phyloP scores from a whole-genome alignment of 2,888 invertebrate genomes.

The Spodoptera littoralis region DNA sequence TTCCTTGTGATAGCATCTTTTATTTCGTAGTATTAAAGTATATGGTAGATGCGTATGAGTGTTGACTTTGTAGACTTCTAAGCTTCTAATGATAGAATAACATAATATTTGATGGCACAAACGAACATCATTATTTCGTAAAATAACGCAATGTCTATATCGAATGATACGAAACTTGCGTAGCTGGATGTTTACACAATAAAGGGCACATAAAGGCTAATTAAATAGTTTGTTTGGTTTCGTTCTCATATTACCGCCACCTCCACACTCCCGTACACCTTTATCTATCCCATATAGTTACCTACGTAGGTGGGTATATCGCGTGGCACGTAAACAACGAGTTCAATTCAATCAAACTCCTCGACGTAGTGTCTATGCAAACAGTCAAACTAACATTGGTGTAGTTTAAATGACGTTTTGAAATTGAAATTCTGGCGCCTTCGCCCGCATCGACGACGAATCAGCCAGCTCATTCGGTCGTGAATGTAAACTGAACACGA shows the following conservation, averaged over 20 bases:
- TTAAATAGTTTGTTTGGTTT: constrained; percentile 44
- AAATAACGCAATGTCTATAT: constrained; percentile 2
- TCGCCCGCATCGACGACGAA: constrained; percentile 53
- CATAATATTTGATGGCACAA: not conserved
- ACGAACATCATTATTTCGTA: not conserved
- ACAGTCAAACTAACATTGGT: constrained; percentile 73
- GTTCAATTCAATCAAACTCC: constrained; percentile 74
- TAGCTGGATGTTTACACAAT: constrained; percentile 30
- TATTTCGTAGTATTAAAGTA: constrained; percentile 4
- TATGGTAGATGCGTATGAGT: constrained; percentile 3
- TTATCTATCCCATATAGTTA: constrained; percentile 51
- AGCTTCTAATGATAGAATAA: constrained; percentile 6
- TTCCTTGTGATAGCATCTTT: constrained; percentile 19
- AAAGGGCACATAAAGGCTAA: constrained; percentile 33
- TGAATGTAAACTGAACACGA: constrained; percentile 58
- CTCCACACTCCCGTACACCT: constrained; percentile 48
- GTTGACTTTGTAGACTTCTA: constrained; percentile 4
- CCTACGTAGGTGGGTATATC: constrained; percentile 45
- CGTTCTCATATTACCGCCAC: constrained; percentile 45
- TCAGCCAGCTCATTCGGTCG: constrained; percentile 66
- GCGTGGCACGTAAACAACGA: constrained; percentile 68
- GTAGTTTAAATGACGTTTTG: constrained; percentile 74
- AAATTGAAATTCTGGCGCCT: constrained; percentile 73
- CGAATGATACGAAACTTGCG: constrained; percentile 18
- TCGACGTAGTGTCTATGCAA: constrained; percentile 65